Base-by-base conservation (phyloP, 1,140 invertebrate species). In the Zaprionus lachaisei region DNA sequence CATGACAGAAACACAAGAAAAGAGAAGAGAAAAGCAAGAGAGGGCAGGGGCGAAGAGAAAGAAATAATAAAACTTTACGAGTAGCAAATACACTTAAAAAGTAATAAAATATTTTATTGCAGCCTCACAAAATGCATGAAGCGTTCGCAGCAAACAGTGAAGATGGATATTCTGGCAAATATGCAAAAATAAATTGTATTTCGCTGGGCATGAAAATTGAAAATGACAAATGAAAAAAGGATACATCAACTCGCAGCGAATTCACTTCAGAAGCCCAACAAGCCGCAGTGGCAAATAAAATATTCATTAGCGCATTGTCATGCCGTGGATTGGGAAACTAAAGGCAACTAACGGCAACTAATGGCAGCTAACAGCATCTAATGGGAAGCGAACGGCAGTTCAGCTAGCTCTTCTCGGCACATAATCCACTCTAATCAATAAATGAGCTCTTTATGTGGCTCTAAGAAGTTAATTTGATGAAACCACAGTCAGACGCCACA, bases 11-110 rank as follows among this genome's bases (percentile, higher is more conserved):
- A 37, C 49, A 84, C 49, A 38, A 65, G 47, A 41, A n/a, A 47
- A 41, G 31, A 26, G 31, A n/a, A 34, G 17, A 49, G 28, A 17
- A 37, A 24, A 34, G 14, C 24, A 4, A 37, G n/a, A 24, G 26
- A 34, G 3, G 28, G 9, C 31, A 11, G 17, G 15, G 6, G n/a
- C 20, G 12, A 44, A n/a, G 26, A 20, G 5, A 64, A 22, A 69
- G 60, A 76, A 51, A 58, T 77, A 80, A 78, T 61, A 84, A 81
- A 89, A 89, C 69, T 89, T 87, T 89, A 77, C 70, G 72, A 89
- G 85, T 67, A 82, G 68, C 81, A 80, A 85, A 90, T 80, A 80
- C 82, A 90, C 79, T 90, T 84, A 90, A 85, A 89, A 89, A 89
- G 81, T 89, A 89, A 85, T 82, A 90, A 82, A 80, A 85, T 82